Evolutionary conservation across 1,140 invertebrate species (phyloP).

Genomic region (Lasaia peninsularis): DNA sequence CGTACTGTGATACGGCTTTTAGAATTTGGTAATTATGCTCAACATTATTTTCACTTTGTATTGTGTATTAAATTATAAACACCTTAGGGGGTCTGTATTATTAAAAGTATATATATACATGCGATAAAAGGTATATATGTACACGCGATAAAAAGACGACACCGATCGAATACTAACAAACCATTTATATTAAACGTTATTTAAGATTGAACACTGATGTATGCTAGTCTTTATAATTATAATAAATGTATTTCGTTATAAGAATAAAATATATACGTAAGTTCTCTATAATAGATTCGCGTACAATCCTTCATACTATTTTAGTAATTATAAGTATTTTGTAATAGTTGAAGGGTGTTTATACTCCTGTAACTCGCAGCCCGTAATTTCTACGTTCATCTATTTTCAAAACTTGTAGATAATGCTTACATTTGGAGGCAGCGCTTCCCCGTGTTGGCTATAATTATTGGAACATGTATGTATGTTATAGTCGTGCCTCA

Average conservation of each 20-base stretch:
- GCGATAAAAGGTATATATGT: slow-evolving; percentile 26
- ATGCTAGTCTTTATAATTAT: slow-evolving; percentile 70
- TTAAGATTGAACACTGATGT: slow-evolving; percentile 59
- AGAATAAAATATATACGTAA: slow-evolving; percentile 64
- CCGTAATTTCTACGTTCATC: slow-evolving; percentile 3
- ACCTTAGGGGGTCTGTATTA: slow-evolving; percentile 42
- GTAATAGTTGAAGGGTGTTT: slow-evolving; percentile 35
- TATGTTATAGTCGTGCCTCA: slow-evolving; percentile 37
- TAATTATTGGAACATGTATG: slow-evolving; percentile 34
- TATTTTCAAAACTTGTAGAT: slow-evolving; percentile 26
- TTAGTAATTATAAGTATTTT: slow-evolving; percentile 56
- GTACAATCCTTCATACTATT: slow-evolving; percentile 52
- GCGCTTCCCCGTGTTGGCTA: slow-evolving; percentile 21
- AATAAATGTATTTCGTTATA: slow-evolving; percentile 56
- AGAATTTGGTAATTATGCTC: slow-evolving; percentile 57
- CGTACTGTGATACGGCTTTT: slow-evolving; percentile 68
- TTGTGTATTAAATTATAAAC: slow-evolving; percentile 44
- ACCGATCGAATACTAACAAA: slow-evolving; percentile 39
- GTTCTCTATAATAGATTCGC: slow-evolving; percentile 52
- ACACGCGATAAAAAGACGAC: slow-evolving; percentile 19
- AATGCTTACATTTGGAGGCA: slow-evolving; percentile 35
- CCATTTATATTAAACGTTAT: slow-evolving; percentile 53
- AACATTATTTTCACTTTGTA: slow-evolving; percentile 44
- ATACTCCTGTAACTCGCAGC: slow-evolving; percentile 22
- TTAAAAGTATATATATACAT: slow-evolving; percentile 36